Evolutionary conservation across 2,797 vertebrate genomes (phyloP), one percentile per base, ranked within the genome.

Genomic region (Apogon talboti): DNA sequence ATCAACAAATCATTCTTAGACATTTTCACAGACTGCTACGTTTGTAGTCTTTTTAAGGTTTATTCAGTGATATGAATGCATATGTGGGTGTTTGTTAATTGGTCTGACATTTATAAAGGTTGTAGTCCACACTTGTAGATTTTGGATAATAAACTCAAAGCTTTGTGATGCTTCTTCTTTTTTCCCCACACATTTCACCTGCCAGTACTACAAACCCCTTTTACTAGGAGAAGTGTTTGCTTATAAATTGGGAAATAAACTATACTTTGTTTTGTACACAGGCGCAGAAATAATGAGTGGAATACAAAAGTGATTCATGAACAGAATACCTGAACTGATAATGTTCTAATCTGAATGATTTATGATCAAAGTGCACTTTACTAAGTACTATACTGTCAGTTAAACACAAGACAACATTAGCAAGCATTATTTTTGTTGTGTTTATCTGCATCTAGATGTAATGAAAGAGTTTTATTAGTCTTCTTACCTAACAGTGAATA

Each of bases 191-290:
- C 21, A 24, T 24, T 28, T 48, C 9, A 45, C 15, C 1, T 49
- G 4, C 48, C 14, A 46, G 54, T 61, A 55, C 15, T 50, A 14
- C 44, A 11, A 62, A 6, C 5, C 28, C 33, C 11, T 52, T n/a
- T 58, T 15, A 60, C 11, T 40, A n/a, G 38, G 41, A 51, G 55
- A 61, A 49, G 42, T 30, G 11, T 13, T 16, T 35, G 13, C 1
- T 3, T 8, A 62, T 42, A 44, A 18, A 33, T 48, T 46, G 15
- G 15, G 13, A 42, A 38, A 4, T 41, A 5, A 56, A 64, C 21
- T 24, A 24, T 24, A 24, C 21, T 2, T 24, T 24, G 21, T 24
- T 24, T 24, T 24, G 21, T 24, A 24, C 21, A 24, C 21, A 24
- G 21, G 21, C 2, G 21, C 21, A 24, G 21, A 24, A 24, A 24